phyloP scores from a whole-genome alignment of 2,888 invertebrate genomes.

The Seladonia tumulorum region DNA sequence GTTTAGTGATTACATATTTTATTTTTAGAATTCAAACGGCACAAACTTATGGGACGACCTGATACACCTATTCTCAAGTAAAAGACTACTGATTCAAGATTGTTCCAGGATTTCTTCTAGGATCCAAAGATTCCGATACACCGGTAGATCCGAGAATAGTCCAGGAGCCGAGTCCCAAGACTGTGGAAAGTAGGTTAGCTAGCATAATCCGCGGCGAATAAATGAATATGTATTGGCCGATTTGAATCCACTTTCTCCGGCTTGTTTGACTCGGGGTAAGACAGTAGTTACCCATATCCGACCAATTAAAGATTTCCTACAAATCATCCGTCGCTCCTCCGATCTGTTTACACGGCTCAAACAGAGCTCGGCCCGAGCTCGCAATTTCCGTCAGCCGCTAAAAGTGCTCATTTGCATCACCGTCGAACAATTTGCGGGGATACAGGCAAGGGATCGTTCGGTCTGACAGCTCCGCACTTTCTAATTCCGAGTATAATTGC shows the following conservation, averaged over 20 bases:
- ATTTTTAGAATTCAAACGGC: too few species aligned
- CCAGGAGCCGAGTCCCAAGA: neutral
- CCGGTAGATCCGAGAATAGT: neutral
- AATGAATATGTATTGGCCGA: conserved; percentile 12
- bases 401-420: neutral
- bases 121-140: neutral
- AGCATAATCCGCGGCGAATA: neutral
- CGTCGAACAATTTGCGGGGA: neutral
- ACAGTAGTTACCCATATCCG: neutral
- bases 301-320: conserved; percentile 1
- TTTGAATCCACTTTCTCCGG: conserved; percentile 5
- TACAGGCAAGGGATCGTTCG: neutral
- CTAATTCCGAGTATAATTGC: neutral
- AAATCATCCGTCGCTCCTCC: conserved; percentile 1
- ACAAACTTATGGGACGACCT: too few species aligned
- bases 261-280: neutral
- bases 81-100: neutral
- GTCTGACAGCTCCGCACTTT: conserved; percentile 9
- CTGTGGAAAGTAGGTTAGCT: neutral
- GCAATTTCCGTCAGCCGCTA: neutral
- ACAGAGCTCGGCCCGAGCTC: neutral
- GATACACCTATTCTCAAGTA: neutral
- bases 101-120: neutral
- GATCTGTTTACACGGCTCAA: neutral
- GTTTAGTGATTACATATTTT: too few species aligned